A percentile compares a stretch with the other conserved stretches of the same genome.
These are phyloP conservation scores for Crocuta crocuta DNA, from an alignment of 2,113 vertebrate genomes.

Conservation along the genomic window DNA sequence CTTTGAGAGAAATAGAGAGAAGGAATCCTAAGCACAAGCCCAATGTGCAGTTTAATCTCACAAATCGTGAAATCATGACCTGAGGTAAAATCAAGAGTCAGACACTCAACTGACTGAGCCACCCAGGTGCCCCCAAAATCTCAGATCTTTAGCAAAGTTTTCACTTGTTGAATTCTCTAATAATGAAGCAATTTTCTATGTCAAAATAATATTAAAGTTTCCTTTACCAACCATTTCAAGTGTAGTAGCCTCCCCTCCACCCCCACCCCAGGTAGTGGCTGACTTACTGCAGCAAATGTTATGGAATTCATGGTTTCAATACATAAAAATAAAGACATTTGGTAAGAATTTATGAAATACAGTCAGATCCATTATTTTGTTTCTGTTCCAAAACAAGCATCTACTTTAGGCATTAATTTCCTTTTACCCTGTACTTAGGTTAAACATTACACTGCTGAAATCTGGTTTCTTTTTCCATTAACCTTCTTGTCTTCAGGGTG, in stretches of 20 bases:
- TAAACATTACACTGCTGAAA: constrained; percentile 56
- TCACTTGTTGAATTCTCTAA: neutral
- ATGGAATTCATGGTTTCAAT: constrained; percentile 33
- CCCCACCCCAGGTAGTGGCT: neutral
- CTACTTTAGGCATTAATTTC: constrained; percentile 41
- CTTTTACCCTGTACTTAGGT: constrained; percentile 47
- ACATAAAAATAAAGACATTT: constrained; percentile 50
- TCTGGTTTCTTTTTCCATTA: constrained; percentile 60
- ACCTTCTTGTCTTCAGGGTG: constrained; percentile 48
- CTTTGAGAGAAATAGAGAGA: too few relatives aligned
- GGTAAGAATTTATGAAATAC: constrained; percentile 40
- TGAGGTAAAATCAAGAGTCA: too few relatives aligned
- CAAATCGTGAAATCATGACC: too few relatives aligned
- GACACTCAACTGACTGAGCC: too few relatives aligned
- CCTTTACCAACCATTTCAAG: neutral
- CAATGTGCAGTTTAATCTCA: too few relatives aligned
- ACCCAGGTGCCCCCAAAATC: neutral
- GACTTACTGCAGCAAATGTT: neutral
- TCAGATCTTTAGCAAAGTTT: neutral
- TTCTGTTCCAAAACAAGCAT: constrained; percentile 57
- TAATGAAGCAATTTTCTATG: neutral
- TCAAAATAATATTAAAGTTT: constrained; percentile 30
- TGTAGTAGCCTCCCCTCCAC: neutral
- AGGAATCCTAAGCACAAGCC: too few relatives aligned
- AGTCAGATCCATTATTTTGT: constrained; percentile 24